phyloP scores from a whole-genome alignment of 2,797 vertebrate species.

The Acestrorhynchus altus region DNA sequence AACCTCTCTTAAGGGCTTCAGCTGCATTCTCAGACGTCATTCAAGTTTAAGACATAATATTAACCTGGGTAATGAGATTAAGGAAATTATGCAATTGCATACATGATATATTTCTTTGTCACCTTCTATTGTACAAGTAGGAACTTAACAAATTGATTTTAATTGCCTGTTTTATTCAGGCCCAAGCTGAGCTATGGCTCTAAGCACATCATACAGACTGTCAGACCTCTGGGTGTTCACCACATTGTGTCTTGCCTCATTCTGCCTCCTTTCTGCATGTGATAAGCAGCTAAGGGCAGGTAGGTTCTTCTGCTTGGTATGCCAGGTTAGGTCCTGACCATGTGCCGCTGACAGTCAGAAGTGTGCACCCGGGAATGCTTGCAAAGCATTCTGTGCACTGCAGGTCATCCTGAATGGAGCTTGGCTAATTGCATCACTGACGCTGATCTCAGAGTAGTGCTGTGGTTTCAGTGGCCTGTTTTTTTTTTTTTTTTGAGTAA shows the following conservation, averaged over 20 bases:
- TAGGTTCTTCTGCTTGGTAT: background rate
- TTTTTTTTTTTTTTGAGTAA: background rate
- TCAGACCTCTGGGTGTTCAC: slow-evolving; percentile 3
- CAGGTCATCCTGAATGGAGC: background rate
- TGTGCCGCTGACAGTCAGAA: slow-evolving; percentile 1
- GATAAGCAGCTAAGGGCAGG: background rate
- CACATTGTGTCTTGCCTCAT: slow-evolving; percentile 4
- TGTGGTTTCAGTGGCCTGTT: background rate
- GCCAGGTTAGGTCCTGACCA: background rate
- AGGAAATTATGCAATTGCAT: slow-evolving; percentile 5
- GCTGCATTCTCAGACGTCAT: slow-evolving; percentile 20
- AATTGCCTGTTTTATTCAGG: background rate
- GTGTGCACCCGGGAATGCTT: background rate
- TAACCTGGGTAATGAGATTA: background rate
- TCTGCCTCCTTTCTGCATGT: background rate
- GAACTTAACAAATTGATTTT: slow-evolving; percentile 5
- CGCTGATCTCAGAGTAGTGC: background rate
- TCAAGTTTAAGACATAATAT: slow-evolving; percentile 18
- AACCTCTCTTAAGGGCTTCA: slow-evolving; percentile 19
- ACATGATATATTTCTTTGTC: background rate
- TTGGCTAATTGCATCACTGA: background rate
- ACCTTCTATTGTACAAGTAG: no score
- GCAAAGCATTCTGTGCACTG: background rate
- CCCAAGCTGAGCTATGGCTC: background rate
- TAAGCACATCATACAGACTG: slow-evolving; percentile 5